Evolutionary conservation across 2,888 invertebrate species (phyloP).

Genomic region (Asteroscopus sphinx): DNA sequence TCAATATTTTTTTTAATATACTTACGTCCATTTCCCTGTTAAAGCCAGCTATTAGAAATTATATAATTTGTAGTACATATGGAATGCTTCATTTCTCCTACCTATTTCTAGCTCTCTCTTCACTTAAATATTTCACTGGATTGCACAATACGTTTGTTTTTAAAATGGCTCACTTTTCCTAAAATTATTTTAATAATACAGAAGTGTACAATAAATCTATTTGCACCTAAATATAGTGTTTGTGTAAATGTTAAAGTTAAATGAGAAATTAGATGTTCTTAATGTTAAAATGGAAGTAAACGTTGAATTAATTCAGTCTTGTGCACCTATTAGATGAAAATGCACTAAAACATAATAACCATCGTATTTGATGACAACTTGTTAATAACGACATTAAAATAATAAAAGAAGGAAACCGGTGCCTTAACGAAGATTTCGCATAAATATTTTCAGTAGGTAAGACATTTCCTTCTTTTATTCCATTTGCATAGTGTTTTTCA

Average conservation of each 20-base stretch:
- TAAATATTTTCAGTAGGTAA: constrained; percentile 49
- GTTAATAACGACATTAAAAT: constrained; percentile 56
- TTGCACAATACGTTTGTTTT: constrained; percentile 88
- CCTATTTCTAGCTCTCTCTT: constrained; percentile 86
- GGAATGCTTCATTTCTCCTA: constrained; percentile 89
- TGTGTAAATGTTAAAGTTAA: constrained; percentile 71
- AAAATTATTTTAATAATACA: constrained; percentile 75
- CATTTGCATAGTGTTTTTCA: constrained; percentile 63
- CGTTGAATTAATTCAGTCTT: constrained; percentile 60
- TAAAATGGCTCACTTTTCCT: constrained; percentile 90
- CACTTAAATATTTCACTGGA: constrained; percentile 88
- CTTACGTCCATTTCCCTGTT: constrained; percentile 89
- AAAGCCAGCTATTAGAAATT: constrained; percentile 88
- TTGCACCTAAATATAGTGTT: constrained; percentile 82
- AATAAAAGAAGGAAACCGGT: constrained; percentile 72
- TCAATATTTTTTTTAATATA: constrained; percentile 70
- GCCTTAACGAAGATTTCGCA: constrained; percentile 22
- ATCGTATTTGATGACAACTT: constrained; percentile 59
- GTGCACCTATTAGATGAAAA: constrained; percentile 78
- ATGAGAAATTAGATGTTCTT: constrained; percentile 65
- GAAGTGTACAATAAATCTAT: constrained; percentile 74
- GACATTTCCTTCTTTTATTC: constrained; percentile 74
- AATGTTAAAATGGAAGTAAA: constrained; percentile 69
- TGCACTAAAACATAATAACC: constrained; percentile 70
- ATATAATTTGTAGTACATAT: constrained; percentile 86